A percentile compares a stretch with the other conserved stretches of the same genome.
These are phyloP conservation scores for Knipowitschia caucasica DNA, from an alignment of 2,797 vertebrate genomes.

Conservation along the genomic window DNA sequence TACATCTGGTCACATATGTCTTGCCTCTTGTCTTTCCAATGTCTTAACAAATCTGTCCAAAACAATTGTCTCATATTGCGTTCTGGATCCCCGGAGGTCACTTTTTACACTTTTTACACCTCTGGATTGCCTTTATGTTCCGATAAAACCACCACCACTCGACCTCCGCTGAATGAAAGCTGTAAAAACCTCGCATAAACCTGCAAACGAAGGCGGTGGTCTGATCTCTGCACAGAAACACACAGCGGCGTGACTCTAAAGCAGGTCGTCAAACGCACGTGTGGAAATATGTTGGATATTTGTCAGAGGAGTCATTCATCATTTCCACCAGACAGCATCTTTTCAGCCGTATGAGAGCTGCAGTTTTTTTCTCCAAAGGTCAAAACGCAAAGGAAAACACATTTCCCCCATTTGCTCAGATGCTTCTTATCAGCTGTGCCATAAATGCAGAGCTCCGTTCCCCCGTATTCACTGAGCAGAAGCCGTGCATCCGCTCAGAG, in stretches of 20 bases:
- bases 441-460: constrained; percentile 27
- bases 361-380: constrained; percentile 4
- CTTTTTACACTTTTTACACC: constrained; percentile 9
- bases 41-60: neutral
- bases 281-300: constrained; percentile 26
- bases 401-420: neutral
- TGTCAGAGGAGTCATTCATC: constrained; percentile 31
- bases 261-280: constrained; percentile 27
- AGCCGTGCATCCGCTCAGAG: constrained; percentile 12
- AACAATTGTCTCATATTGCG: neutral
- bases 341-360: constrained; percentile 26
- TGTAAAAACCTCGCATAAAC: constrained; percentile 3
- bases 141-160: neutral
- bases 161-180: neutral
- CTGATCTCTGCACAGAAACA: constrained; percentile 18
- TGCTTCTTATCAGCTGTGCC: constrained; percentile 29
- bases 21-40: neutral
- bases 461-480: constrained; percentile 8
- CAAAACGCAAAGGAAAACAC: constrained; percentile 16
- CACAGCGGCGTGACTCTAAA: constrained; percentile 5
- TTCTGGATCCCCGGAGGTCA: constrained; percentile 20
- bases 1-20: neutral
- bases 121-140: constrained; percentile 11
- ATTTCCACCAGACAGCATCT: constrained; percentile 30
- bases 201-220: neutral